Evolutionary conservation across 2,888 invertebrate genomes (phyloP).

Genomic region (Julus scanicus): DNA sequence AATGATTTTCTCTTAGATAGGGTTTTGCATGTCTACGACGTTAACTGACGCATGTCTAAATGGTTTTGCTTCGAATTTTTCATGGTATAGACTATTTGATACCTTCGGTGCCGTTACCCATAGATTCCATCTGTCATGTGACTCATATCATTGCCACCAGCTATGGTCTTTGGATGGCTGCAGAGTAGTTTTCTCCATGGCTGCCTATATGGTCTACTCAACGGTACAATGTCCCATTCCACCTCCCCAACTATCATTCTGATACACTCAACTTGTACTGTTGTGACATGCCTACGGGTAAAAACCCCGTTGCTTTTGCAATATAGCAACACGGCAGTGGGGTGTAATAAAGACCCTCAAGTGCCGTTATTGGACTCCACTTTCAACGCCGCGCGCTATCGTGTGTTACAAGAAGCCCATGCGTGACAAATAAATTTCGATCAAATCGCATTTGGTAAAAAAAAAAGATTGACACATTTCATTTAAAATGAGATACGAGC

Average conservation of each 20-base stretch:
- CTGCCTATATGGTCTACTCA: neutral
- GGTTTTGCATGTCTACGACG: neutral
- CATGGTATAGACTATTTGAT: neutral
- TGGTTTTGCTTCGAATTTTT: neutral
- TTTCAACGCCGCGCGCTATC: conserved; percentile 5
- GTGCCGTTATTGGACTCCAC: neutral
- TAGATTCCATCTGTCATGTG: neutral
- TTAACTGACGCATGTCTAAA: neutral
- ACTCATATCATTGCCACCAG: conserved; percentile 19
- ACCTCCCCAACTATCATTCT: neutral
- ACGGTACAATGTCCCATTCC: neutral
- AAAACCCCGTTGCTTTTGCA: neutral
- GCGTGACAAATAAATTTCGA: conserved; percentile 39
- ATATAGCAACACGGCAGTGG: neutral
- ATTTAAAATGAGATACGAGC: conserved; percentile 15
- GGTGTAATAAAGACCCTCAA: conserved; percentile 22
- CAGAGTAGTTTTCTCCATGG: neutral
- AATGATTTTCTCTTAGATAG: no score
- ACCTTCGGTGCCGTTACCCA: neutral
- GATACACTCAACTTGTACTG: neutral
- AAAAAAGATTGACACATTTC: conserved; percentile 30
- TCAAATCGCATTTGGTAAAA: conserved; percentile 27
- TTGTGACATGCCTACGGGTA: neutral
- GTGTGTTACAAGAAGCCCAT: conserved; percentile 21
- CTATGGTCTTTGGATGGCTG: neutral